phyloP scores from a whole-genome alignment of 2,797 vertebrate species.

The Phalloptychus januarius region DNA sequence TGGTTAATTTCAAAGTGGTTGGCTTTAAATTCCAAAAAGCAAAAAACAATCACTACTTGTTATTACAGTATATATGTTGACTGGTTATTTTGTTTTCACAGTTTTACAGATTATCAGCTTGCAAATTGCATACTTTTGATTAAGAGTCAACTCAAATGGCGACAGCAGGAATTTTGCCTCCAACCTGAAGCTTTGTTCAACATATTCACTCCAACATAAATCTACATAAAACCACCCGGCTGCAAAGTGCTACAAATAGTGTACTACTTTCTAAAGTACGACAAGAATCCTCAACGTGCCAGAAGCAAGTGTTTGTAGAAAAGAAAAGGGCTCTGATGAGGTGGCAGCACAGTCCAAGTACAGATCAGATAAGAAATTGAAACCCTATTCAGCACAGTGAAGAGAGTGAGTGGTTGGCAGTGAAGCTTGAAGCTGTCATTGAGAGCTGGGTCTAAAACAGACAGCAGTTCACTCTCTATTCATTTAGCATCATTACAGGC shows the following conservation, averaged over 20 bases:
- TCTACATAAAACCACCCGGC: background rate
- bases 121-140: background rate
- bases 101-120: too few species aligned
- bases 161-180: too few species aligned
- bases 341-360: slow-evolving; percentile 55
- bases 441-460: slow-evolving; percentile 74
- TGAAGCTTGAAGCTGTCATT: slow-evolving; percentile 77
- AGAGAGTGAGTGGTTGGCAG: slow-evolving; percentile 68
- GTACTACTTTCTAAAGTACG: background rate
- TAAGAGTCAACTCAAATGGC: background rate
- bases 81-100: background rate
- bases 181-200: background rate
- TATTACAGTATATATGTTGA: background rate
- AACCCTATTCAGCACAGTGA: slow-evolving; percentile 60
- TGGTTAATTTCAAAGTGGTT: background rate
- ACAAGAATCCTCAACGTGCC: background rate
- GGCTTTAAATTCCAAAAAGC: background rate
- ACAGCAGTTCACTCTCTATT: slow-evolving; percentile 80
- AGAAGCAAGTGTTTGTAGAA: slow-evolving; percentile 35
- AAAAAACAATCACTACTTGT: background rate
- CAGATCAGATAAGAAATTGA: slow-evolving; percentile 64
- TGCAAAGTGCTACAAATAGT: slow-evolving; percentile 2
- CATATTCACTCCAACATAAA: background rate
- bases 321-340: slow-evolving; percentile 16
- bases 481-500: slow-evolving; percentile 81